Base-by-base conservation (phyloP, 2,888 invertebrate species). In the Cheilosia soror region DNA sequence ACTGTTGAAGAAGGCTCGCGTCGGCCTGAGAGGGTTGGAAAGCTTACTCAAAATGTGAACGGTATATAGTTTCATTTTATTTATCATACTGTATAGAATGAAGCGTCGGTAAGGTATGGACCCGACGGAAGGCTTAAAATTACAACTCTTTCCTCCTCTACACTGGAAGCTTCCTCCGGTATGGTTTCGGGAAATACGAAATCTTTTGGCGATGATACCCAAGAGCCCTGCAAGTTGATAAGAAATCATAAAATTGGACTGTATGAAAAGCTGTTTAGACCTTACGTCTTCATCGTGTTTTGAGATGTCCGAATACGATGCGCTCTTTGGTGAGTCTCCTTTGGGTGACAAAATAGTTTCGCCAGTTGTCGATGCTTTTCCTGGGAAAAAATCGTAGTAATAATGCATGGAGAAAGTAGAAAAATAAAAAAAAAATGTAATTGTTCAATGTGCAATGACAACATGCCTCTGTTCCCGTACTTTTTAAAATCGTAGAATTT, bases 121-220 rank as follows among this genome's bases (percentile, higher is more conserved):
- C 95, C 94, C 0, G 96, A 96, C 2, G 97, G 97, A 42, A 97
- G 92, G 27, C 97, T 94, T 91, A 97, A 97, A 89, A 97, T 97
- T 72, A 97, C 97, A 89, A 98, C 97, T 91, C 97, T 97, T 91
- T 97, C 97, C 90, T 97, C 97, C 92, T 98, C 98, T 71, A 97
- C 96, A 89, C 97, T 97, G 4, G 97, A 97, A 90, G 97, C 97
- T 92, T 98, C 97, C 92, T 98, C 97, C 0, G 97, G 97, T 88
- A 97, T 97, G 6, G 97, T 97, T 93, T 97, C 97, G 9, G 97
- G 97, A 90, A 97, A 97, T 76, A 95, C 95, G 15, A 96, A 96
- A 87, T 97, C 97, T 91, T 97, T 97, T 4, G 97, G 97, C 9
- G 97, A 97, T 4, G 97, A 96, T 13, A 97, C 94, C 97, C 97